Conservation (phyloP, 2,888 invertebrate genomes). For the Erebia palarica region DNA sequence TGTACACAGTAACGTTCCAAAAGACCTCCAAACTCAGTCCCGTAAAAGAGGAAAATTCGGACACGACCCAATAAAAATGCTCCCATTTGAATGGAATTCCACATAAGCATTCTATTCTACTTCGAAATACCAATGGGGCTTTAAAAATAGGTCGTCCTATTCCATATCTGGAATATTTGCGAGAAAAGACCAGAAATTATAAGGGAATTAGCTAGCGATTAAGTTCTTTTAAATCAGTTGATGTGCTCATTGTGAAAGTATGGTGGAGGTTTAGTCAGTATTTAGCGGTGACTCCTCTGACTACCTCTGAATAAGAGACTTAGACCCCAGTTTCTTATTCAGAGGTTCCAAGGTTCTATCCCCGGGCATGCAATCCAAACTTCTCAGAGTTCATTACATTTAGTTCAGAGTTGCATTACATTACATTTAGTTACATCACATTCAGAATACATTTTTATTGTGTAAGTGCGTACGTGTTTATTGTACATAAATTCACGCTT, state of each 20-base stretch:
- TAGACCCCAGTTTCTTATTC: background rate
- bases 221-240: conserved; percentile 20
- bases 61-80: conserved; percentile 39
- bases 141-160: conserved; percentile 58
- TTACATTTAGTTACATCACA: too few species aligned
- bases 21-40: conserved; percentile 12
- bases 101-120: conserved; percentile 42
- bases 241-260: conserved; percentile 9
- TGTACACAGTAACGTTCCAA: background rate
- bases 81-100: conserved; percentile 44
- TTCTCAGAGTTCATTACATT: too few species aligned
- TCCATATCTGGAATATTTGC: conserved; percentile 62
- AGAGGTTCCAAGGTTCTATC: too few species aligned
- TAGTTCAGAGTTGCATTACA: too few species aligned
- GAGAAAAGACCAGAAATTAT: conserved; percentile 32
- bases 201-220: conserved; percentile 34
- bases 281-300: background rate
- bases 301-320: too few species aligned
- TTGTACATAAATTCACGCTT: too few species aligned
- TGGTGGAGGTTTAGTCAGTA: too few species aligned
- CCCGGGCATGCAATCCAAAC: too few species aligned
- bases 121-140: conserved; percentile 41
- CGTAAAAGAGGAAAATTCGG: conserved; percentile 24
- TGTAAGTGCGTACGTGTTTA: too few species aligned
- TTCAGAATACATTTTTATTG: too few species aligned